phyloP scores from a whole-genome alignment of 2,113 vertebrate genomes.

The Dipodomys merriami region DNA sequence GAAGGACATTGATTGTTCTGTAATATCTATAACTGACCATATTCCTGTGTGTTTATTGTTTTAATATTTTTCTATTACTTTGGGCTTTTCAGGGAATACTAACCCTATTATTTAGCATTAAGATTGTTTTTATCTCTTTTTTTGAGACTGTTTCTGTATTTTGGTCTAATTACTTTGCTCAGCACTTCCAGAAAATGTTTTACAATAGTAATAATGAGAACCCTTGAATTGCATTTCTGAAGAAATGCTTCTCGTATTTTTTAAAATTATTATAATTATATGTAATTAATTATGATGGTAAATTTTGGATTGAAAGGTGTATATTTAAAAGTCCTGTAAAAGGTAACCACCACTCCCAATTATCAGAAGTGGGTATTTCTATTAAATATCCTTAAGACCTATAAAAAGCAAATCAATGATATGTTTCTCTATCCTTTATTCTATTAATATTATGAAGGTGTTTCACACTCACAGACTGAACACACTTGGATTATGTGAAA shows the following conservation, averaged over 20 bases:
- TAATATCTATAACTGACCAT: neutral
- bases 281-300: neutral
- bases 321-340: conserved; percentile 12
- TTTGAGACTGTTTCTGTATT: neutral
- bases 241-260: neutral
- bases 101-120: neutral
- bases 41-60: conserved; percentile 8
- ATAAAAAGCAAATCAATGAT: neutral
- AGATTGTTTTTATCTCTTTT: neutral
- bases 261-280: too few relatives aligned
- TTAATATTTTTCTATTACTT: conserved; percentile 51
- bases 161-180: neutral
- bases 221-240: neutral
- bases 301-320: conserved; percentile 31
- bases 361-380: neutral
- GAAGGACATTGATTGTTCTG: neutral
- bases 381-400: neutral
- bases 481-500: neutral
- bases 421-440: neutral
- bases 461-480: neutral
- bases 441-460: neutral
- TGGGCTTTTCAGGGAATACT: neutral
- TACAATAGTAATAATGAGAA: neutral
- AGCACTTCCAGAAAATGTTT: neutral
- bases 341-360: neutral